phyloP scores from a whole-genome alignment of 2,888 invertebrate species.

The Caenorhabditis becei region DNA sequence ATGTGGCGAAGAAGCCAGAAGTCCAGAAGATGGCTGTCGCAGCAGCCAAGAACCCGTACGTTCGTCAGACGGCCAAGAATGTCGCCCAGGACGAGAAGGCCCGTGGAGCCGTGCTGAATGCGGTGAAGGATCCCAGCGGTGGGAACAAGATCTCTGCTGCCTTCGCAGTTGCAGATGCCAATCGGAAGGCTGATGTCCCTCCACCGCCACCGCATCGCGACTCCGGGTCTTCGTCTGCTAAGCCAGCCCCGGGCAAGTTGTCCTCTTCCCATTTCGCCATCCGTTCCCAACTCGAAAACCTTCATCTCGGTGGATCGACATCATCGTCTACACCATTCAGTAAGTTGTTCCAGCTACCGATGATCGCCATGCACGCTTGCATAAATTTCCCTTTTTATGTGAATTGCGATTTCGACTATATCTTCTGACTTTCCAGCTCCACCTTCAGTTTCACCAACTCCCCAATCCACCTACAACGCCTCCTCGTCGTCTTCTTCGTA shows the following conservation, averaged over 20 bases:
- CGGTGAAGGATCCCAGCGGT: slow-evolving; percentile 54
- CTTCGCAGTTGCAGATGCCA: slow-evolving; percentile 54
- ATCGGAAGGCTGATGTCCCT: slow-evolving; percentile 22
- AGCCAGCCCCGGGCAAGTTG: slow-evolving; percentile 34
- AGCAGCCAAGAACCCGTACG: slow-evolving; percentile 71
- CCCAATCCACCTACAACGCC: not conserved
- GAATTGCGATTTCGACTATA: no score
- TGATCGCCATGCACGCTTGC: no score
- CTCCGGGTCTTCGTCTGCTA: slow-evolving; percentile 4
- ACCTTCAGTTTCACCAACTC: not conserved
- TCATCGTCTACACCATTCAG: slow-evolving; percentile 4
- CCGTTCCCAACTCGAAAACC: slow-evolving; percentile 52
- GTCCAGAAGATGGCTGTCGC: slow-evolving; percentile 65
- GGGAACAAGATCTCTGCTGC: slow-evolving; percentile 58
- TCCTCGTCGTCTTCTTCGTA: not conserved
- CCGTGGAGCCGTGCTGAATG: slow-evolving; percentile 58
- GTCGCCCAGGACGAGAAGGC: slow-evolving; percentile 67
- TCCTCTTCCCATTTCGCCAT: slow-evolving; percentile 47
- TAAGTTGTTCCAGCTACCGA: slow-evolving; percentile 17
- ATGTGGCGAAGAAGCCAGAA: slow-evolving; percentile 72
- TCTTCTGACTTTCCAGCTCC: not conserved
- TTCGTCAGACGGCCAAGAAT: slow-evolving; percentile 68
- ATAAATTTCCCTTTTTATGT: no score
- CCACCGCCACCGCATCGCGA: slow-evolving; percentile 45
- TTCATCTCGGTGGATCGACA: slow-evolving; percentile 48